These are phyloP conservation scores for Novumbra hubbsi DNA, from an alignment of 2,797 vertebrate genomes.

Conservation along the genomic window DNA sequence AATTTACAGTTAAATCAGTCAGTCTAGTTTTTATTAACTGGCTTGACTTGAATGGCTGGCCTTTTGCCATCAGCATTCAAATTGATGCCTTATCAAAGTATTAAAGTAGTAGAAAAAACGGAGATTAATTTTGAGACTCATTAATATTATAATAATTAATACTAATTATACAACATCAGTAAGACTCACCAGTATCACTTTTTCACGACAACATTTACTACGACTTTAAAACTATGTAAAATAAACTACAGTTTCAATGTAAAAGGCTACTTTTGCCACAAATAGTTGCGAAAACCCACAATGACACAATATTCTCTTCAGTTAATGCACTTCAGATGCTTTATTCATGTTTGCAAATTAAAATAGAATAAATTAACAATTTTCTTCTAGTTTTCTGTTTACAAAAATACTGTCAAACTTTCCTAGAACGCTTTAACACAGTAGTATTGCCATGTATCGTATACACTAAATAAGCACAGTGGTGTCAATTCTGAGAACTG, in stretches of 20 bases:
- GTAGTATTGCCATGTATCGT: slow-evolving; percentile 88
- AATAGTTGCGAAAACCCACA: slow-evolving; percentile 10
- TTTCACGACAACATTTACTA: not conserved
- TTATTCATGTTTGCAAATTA: slow-evolving; percentile 80
- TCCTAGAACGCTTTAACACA: slow-evolving; percentile 90
- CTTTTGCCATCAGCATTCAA: too few relatives aligned
- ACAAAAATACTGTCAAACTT: slow-evolving; percentile 94
- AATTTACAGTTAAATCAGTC: not conserved
- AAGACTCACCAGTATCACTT: not conserved
- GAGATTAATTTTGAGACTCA: not conserved
- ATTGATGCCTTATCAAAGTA: too few relatives aligned
- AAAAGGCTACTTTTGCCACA: not conserved
- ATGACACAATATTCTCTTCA: slow-evolving; percentile 23
- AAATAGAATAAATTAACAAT: slow-evolving; percentile 93
- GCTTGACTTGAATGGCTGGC: too few relatives aligned
- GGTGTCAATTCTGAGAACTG: slow-evolving; percentile 80
- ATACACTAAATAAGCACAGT: slow-evolving; percentile 86
- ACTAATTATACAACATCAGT: not conserved
- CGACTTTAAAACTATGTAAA: not conserved
- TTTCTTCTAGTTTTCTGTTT: slow-evolving; percentile 78
- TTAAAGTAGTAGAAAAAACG: too few relatives aligned
- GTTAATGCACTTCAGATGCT: slow-evolving; percentile 46
- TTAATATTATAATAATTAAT: too few relatives aligned
- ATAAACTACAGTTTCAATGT: not conserved
- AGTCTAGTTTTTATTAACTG: too few relatives aligned